phyloP scores from a whole-genome alignment of 1,140 invertebrate species.

The Sesamia nonagrioides region DNA sequence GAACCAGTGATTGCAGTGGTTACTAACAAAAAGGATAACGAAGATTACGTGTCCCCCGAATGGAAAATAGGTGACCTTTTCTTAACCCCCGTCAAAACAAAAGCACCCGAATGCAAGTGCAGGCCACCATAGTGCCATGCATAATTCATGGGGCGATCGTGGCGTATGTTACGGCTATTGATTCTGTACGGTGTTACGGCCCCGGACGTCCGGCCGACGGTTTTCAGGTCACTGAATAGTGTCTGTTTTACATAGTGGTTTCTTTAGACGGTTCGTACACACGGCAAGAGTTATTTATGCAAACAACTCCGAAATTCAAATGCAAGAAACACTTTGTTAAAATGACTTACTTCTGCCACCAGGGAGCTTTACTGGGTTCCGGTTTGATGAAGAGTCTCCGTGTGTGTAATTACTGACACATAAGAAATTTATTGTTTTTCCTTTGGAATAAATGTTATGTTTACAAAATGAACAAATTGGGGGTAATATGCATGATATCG shows the following conservation, averaged over 20 bases:
- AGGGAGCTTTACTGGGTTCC: too few species aligned
- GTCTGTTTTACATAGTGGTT: constrained; percentile 38
- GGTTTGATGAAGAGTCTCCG: too few species aligned
- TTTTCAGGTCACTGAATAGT: constrained; percentile 45
- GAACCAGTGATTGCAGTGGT: too few species aligned
- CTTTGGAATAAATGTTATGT: too few species aligned
- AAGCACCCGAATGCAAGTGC: background rate
- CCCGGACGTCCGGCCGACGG: constrained; percentile 30
- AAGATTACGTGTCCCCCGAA: background rate
- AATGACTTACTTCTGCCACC: too few species aligned
- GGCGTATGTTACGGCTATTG: constrained; percentile 32
- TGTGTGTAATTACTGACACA: too few species aligned
- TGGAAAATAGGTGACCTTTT: background rate
- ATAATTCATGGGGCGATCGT: constrained; percentile 39
- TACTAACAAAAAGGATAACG: background rate
- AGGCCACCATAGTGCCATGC: constrained; percentile 17
- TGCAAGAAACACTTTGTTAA: background rate
- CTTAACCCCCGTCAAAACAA: constrained; percentile 7
- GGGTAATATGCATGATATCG: too few species aligned
- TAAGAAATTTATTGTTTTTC: too few species aligned
- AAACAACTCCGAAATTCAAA: constrained; percentile 2
- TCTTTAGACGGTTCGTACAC: constrained; percentile 16
- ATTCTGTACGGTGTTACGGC: constrained; percentile 42
- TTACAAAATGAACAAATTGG: too few species aligned
- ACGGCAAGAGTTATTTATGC: background rate